Percentiles rank a stretch among this genome's conserved stretches.
phyloP scores from a whole-genome alignment of 2,113 vertebrate genomes.

The Bubo scandiacus region DNA sequence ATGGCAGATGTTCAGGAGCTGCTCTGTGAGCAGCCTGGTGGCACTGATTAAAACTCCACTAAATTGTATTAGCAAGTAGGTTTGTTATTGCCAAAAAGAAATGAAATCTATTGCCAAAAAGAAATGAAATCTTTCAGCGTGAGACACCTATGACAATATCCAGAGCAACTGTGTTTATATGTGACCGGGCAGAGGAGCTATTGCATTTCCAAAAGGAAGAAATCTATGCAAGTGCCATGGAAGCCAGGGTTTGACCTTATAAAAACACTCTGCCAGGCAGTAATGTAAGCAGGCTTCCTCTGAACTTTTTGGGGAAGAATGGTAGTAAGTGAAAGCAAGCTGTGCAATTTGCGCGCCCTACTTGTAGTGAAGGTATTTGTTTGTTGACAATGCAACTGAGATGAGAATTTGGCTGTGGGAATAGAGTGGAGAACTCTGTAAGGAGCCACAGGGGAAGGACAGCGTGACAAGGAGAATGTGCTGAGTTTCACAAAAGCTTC shows the following conservation, averaged over 20 bases:
- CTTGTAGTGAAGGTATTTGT: neutral
- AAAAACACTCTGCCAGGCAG: neutral
- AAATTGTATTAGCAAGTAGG: neutral
- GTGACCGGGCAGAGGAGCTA: neutral
- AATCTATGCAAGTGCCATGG: rapidly evolving
- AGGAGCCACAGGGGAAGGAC: neutral
- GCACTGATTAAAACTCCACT: constrained; percentile 19
- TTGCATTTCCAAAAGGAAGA: neutral
- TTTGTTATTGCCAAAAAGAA: neutral
- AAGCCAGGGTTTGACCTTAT: neutral
- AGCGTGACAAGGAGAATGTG: rapidly evolving
- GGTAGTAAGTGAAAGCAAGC: neutral
- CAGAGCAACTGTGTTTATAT: neutral
- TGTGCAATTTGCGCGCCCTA: neutral
- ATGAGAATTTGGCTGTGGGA: neutral
- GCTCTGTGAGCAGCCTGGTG: neutral
- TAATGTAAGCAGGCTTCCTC: neutral
- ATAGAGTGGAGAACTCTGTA: neutral
- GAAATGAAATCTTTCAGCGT: neutral
- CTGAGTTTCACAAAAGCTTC: neutral
- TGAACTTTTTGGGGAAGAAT: neutral
- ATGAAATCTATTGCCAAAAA: neutral
- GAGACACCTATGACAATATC: neutral
- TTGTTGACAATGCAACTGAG: neutral
- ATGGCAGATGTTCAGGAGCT: constrained; percentile 8